Base-by-base conservation (phyloP, 2,888 invertebrate species). In the Orthosia gracilis region DNA sequence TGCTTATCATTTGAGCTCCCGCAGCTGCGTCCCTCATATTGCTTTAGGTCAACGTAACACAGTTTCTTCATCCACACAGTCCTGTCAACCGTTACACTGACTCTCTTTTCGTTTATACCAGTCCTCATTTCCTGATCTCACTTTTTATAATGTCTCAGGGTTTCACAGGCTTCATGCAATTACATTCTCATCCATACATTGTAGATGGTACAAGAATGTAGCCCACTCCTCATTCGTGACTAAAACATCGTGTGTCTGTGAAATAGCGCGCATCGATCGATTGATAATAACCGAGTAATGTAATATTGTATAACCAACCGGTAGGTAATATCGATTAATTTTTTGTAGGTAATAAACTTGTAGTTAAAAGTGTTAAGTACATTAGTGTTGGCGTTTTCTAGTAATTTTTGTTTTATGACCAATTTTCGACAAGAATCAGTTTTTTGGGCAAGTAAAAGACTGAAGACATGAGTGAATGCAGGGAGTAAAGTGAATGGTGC, bases 301-400 rank as follows among this genome's bases (percentile, higher is more conserved):
- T 80, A 67, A 81, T 78, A 67, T 83, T 83, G 78, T 78, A 78
- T 83, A 83, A 83, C 82, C 26, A 40, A 81, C 84, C 74, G 69
- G 83, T 84, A 69, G 69, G 83, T 84, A 69, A 67, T 62, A 84
- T 66, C 71, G 45, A 74, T 81, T 69, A 58, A 59, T 76, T 83
- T 82, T 82, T 83, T 83, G 69, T 69, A 54, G 40, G 40, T 40
- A 40, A 40, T 17, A 23, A 5, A 23, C 21, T 59, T 50, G 13
- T 3, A 17, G n/a, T 63, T 59, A 75, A 76, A 82, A 67, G 63
- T 80, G 23, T 58, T 17, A 55, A 57, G 26, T 61, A 55, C 52
- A 69, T 80, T 79, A 70, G 54, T 58, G 31, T 57, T 45, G 31
- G 54, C 47, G 15, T 15, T 49, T 70, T 26, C 3, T 26, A 69